These are phyloP conservation scores for Mionectes macconnelli DNA, from an alignment of 2,113 vertebrate species.

Conservation along the genomic window DNA sequence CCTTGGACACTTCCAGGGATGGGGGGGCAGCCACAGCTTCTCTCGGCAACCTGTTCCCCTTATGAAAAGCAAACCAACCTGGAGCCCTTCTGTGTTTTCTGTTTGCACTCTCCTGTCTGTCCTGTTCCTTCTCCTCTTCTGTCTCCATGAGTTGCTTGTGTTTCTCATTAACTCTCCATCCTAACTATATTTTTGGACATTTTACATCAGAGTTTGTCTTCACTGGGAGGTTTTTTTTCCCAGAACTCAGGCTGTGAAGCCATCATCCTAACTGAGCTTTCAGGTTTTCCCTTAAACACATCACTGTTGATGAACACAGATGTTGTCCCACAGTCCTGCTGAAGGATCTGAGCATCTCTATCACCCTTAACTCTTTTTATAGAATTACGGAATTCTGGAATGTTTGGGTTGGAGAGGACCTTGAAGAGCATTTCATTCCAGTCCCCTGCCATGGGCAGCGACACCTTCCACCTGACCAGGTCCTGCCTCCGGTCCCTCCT, in stretches of 20 bases:
- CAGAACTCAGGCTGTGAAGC: background rate
- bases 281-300: background rate
- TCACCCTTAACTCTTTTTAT: background rate
- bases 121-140: background rate
- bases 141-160: background rate
- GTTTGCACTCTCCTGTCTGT: background rate
- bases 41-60: accelerated
- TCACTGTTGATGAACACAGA: background rate
- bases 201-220: background rate
- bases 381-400: accelerated
- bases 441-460: background rate
- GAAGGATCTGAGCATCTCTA: accelerated
- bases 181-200: background rate
- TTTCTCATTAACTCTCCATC: background rate
- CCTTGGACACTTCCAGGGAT: background rate
- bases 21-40: background rate
- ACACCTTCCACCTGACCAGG: background rate
- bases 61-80: background rate
- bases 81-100: background rate
- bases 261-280: background rate
- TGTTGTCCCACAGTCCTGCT: accelerated
- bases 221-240: background rate
- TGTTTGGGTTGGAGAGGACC: background rate
- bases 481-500: background rate
- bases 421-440: background rate